Evolutionary conservation across 2,797 vertebrate genomes (phyloP), one percentile per base, ranked within the genome.

Genomic region (Capromys pilorides): DNA sequence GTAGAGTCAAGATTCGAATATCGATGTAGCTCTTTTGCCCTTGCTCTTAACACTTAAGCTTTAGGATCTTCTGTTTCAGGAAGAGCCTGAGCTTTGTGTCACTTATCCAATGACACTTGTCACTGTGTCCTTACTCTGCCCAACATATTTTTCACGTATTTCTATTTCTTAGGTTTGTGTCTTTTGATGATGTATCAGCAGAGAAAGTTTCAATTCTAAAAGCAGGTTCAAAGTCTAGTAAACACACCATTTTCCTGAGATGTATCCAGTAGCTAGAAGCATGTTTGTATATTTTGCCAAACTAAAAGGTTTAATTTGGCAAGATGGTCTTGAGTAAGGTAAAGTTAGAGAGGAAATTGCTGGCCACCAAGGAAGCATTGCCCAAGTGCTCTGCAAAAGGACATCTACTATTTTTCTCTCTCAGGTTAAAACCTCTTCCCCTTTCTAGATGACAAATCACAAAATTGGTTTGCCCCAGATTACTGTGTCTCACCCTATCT

Each of bases 351-450:
- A 85, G 90, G 94, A 95, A 93, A 93, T 36, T 7, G 12, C 79
- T 0, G 57, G 77, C 59, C 79, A 28, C 67, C 1, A 0, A 33
- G 11, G 13, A 39, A 79, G 51, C 31, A 66, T 51, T 28, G 0
- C 1, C 11, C 14, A 66, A 66, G 6, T 67, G 95, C 41, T 79
- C 88, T 90, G 14, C 57, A 33, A 33, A 51, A 86, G 85, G 85
- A 45, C 26, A 11, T 49, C 14, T 9, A 33, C 51, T 12, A n/a
- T 54, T 87, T 88, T 92, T 79, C 31, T 92, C 91, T 95, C 95
- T 97, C 78, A 88, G 62, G 86, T 62, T n/a, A 3, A 97, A 97
- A 95, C 94, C 94, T 97, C 97, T 97, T 97, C 96, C 96, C 69
- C 84, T 97, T 97, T 86, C 81, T 33, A 87, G 94, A 83, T 91